phyloP scores from a whole-genome alignment of 1,140 invertebrate species.

The Diploscapter pachys region DNA sequence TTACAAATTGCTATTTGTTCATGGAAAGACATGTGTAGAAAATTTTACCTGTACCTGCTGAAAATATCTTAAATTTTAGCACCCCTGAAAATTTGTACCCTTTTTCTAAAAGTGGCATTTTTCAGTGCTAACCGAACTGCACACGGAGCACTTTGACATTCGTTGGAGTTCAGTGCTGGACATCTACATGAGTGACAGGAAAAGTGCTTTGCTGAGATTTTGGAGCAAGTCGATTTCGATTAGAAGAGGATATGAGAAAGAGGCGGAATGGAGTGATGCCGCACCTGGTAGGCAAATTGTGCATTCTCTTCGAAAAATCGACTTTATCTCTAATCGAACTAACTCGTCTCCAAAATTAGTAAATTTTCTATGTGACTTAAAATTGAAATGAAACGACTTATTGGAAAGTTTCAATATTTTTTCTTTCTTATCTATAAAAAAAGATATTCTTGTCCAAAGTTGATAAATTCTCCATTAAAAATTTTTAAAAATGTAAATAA shows the following conservation, averaged over 20 bases:
- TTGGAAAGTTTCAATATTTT: background rate
- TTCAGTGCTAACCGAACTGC: slow-evolving; percentile 54
- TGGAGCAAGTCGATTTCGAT: slow-evolving; percentile 37
- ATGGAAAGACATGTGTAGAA: too few species aligned
- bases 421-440: background rate
- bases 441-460: too few species aligned
- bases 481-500: slow-evolving; percentile 24
- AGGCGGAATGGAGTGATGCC: slow-evolving; percentile 18
- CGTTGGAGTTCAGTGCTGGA: slow-evolving; percentile 58
- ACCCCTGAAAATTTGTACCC: too few species aligned
- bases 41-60: too few species aligned
- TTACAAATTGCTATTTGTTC: too few species aligned
- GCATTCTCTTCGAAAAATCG: too few species aligned
- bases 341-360: too few species aligned
- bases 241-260: slow-evolving; percentile 44
- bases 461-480: too few species aligned
- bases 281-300: background rate
- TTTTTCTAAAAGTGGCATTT: background rate
- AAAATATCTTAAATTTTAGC: too few species aligned
- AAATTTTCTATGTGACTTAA: too few species aligned
- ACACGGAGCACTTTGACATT: slow-evolving; percentile 51
- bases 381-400: too few species aligned
- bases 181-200: slow-evolving; percentile 28
- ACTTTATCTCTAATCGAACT: too few species aligned
- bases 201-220: slow-evolving; percentile 14